Evolutionary conservation across 2,113 vertebrate species (phyloP).

Genomic region (Cisticola juncidis): DNA sequence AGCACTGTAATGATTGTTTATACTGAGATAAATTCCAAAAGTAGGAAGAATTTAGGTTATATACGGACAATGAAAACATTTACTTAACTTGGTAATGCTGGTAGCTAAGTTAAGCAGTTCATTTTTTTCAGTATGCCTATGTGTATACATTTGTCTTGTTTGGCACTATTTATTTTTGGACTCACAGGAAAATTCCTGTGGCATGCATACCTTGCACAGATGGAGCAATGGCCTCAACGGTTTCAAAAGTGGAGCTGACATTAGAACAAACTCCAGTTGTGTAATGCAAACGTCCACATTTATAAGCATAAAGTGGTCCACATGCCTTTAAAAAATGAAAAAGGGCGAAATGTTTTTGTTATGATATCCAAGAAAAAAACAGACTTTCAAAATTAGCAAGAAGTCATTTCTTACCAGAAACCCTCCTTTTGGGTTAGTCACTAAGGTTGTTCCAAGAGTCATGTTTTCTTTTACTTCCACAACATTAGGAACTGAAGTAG

Average conservation of each 20-base stretch:
- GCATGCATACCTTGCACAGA: constrained; percentile 83
- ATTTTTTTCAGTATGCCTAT: constrained; percentile 74
- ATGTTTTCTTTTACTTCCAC: constrained; percentile 97
- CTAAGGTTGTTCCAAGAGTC: constrained; percentile 95
- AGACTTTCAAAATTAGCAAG: neutral
- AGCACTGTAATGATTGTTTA: constrained; percentile 55
- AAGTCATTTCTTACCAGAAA: constrained; percentile 88
- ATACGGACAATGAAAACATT: constrained; percentile 73
- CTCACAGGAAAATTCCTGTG: neutral
- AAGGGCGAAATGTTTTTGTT: constrained; percentile 5
- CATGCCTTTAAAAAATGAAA: constrained; percentile 83
- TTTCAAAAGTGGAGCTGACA: constrained; percentile 89
- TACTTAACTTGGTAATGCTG: constrained; percentile 86
- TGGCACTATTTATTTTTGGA: constrained; percentile 19
- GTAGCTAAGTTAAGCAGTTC: constrained; percentile 66
- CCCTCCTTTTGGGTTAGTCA: constrained; percentile 91
- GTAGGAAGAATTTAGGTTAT: constrained; percentile 59
- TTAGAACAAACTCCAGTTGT: constrained; percentile 94
- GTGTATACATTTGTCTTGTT: constrained; percentile 64
- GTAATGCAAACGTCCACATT: constrained; percentile 90
- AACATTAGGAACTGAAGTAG: constrained; percentile 88
- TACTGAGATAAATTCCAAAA: constrained; percentile 46
- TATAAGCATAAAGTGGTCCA: constrained; percentile 94
- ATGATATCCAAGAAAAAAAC: neutral
- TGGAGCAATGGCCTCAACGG: constrained; percentile 85